A percentile compares a stretch with the other conserved stretches of the same genome.
Conservation (phyloP, 2,113 vertebrate genomes). For the Psophia crepitans region DNA sequence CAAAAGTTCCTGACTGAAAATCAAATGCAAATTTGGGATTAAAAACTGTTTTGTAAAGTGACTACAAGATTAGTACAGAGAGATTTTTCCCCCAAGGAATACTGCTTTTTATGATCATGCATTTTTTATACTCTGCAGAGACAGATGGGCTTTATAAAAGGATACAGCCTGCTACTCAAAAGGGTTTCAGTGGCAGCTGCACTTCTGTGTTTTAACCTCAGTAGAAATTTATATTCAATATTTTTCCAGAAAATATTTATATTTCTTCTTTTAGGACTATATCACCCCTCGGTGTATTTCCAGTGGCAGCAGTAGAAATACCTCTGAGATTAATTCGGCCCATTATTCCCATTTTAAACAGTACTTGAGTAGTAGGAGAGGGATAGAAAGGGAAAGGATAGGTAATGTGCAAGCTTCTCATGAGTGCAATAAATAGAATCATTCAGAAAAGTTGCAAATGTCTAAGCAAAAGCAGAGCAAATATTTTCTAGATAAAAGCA, state of each 20-base stretch:
- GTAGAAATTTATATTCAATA: neutral
- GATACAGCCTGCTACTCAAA: neutral
- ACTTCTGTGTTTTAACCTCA: neutral
- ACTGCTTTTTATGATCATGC: conserved; percentile 29
- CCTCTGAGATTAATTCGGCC: neutral
- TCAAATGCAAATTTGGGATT: conserved; percentile 47
- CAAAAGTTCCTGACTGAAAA: conserved; percentile 62
- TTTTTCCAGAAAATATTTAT: neutral
- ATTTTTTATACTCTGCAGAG: conserved; percentile 22
- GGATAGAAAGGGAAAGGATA: neutral
- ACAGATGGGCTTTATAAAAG: conserved; percentile 55
- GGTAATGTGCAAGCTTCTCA: neutral
- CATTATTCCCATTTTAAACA: neutral
- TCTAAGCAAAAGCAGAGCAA: neutral
- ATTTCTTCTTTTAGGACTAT: neutral
- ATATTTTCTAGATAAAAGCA: neutral
- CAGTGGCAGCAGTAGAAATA: neutral
- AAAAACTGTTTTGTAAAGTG: conserved; percentile 47
- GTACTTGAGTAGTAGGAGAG: neutral
- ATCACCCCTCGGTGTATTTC: neutral
- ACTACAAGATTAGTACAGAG: neutral
- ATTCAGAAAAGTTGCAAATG: neutral
- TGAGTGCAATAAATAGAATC: neutral
- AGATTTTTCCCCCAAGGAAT: conserved; percentile 13
- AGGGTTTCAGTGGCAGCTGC: conserved; percentile 9